Evolutionary conservation across 2,888 invertebrate genomes (phyloP), one percentile per base, ranked within the genome.

Genomic region (Rhagium mordax): DNA sequence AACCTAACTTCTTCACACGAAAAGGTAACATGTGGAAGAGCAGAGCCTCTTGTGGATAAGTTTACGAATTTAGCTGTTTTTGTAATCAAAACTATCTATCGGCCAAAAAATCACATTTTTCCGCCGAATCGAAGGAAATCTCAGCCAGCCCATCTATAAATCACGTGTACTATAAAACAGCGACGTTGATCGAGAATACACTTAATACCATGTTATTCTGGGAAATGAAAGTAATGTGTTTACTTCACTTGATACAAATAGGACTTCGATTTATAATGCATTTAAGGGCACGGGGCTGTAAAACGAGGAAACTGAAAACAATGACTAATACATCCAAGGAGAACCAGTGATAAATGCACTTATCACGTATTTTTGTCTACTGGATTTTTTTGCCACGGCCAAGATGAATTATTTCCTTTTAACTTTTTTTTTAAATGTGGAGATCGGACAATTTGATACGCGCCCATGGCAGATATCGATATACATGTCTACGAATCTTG

Each of bases 141-240:
- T 21, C 6, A n/a, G 7, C 53, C 21, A 20, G 10, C 4, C 27
- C 18, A 16, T 18, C 65, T 41, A 53, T 65, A 65, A 65, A 65
- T 65, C 59, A 53, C n/a, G 29, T 13, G 18, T 49, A 65, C 65
- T 33, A 65, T 29, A 53, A 65, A 65, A 51, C n/a, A 29, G 65
- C 5, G 65, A 65, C 65, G 21, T 65, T 65, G 65, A 65, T 65
- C 33, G 65, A 65, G 49, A 24, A 29, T 29, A 20, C 53, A 51
- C 65, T 65, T 65, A 65, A 65, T 53, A 41, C 53, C 65, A 51
- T 53, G 51, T 65, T 65, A 65, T 65, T 65, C 51, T 13, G 65
- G 53, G 66, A 62, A 72, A 72, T 61, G 53, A 59, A 61, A 68
- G 68, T 68, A 64, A 68, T 72, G 68, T 72, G 72, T 68, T 72